A percentile compares a stretch with the other conserved stretches of the same genome.
Evolutionary conservation across 1,140 invertebrate genomes (phyloP).

Genomic region (Gonioctena quinquepunctata): DNA sequence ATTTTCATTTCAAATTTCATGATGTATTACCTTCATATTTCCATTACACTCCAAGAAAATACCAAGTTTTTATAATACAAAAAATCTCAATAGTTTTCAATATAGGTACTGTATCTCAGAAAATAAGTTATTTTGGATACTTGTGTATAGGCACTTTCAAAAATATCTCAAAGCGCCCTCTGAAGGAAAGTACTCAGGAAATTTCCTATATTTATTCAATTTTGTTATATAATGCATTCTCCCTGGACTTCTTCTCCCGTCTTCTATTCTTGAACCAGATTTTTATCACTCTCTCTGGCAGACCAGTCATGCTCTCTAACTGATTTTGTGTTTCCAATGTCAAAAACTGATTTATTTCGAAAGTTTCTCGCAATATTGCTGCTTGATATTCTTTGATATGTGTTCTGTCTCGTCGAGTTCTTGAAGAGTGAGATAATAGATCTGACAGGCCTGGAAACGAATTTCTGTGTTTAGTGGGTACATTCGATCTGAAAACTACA

Average conservation of each 20-base stretch:
- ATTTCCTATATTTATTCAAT: no score
- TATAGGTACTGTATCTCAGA: no score
- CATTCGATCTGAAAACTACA: background rate
- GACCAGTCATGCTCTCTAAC: background rate
- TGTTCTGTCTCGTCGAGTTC: background rate
- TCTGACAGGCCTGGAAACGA: background rate
- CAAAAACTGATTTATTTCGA: background rate
- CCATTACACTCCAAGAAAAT: no score
- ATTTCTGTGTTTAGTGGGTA: background rate
- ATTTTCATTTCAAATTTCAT: no score
- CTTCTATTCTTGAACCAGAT: slow-evolving; percentile 3
- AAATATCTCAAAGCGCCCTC: no score
- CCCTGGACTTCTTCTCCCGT: background rate
- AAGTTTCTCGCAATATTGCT: background rate
- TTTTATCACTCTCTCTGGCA: background rate
- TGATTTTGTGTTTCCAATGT: background rate
- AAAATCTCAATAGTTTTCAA: no score
- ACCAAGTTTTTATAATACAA: no score
- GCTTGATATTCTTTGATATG: background rate
- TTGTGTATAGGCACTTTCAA: no score
- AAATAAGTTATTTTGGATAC: no score
- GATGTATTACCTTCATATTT: no score
- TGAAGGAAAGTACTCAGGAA: no score
- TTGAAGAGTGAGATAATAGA: background rate
- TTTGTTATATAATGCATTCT: no score